These are phyloP conservation scores for Egretta garzetta DNA, from an alignment of 2,113 vertebrate genomes.

Conservation along the genomic window DNA sequence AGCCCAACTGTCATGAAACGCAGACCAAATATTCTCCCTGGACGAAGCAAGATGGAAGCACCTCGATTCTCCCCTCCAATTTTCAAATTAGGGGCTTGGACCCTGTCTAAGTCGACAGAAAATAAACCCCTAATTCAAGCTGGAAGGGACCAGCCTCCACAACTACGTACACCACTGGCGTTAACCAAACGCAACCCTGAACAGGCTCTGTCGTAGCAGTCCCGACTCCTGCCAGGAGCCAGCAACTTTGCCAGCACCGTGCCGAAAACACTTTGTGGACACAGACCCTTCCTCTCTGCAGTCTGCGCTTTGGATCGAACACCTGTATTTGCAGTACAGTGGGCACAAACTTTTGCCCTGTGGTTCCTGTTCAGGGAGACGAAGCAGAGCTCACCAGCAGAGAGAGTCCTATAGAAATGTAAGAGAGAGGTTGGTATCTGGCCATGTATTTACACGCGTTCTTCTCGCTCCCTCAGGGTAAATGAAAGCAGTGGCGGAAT, in stretches of 20 bases:
- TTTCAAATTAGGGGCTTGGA: background rate
- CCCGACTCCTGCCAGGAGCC: background rate
- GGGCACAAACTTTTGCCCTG: background rate
- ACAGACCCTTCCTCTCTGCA: background rate
- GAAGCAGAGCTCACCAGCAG: background rate
- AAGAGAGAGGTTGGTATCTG: background rate
- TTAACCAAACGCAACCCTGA: background rate
- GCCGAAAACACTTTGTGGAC: background rate
- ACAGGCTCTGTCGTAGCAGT: fast-evolving
- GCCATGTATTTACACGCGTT: background rate
- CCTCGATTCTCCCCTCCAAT: background rate
- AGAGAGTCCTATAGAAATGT: fast-evolving
- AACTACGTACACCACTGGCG: fast-evolving
- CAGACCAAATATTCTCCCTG: background rate
- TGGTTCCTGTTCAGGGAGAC: background rate
- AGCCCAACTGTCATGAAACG: fast-evolving
- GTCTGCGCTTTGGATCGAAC: background rate
- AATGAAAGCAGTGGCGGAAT: background rate
- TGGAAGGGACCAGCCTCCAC: background rate
- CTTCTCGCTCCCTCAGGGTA: background rate
- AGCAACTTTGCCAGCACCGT: background rate
- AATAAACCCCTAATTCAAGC: background rate
- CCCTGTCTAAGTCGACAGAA: background rate
- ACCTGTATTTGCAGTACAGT: background rate
- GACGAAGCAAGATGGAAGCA: background rate